Conservation (phyloP, 2,113 vertebrate genomes). For the Erythrocercus mccallii region DNA sequence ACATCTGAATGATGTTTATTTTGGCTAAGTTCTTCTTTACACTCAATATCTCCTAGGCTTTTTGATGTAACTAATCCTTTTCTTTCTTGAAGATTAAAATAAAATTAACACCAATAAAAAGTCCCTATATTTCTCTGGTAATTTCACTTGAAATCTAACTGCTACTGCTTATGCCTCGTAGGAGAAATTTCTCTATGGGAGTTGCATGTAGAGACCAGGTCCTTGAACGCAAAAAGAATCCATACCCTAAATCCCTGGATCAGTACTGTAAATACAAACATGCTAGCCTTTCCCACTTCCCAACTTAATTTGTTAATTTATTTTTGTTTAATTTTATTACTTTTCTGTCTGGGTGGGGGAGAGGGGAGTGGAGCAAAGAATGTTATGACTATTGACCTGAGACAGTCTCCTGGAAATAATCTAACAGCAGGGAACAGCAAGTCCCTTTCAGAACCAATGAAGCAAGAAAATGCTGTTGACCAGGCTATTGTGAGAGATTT, state of each 20-base stretch:
- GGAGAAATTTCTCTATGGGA: neutral
- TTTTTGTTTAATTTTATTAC: neutral
- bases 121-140: neutral
- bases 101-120: neutral
- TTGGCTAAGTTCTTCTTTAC: neutral
- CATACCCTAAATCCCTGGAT: neutral
- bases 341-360: neutral
- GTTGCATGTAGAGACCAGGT: neutral
- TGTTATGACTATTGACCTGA: constrained; percentile 54
- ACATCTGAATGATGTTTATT: neutral
- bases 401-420: constrained; percentile 69
- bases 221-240: neutral
- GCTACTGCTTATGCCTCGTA: neutral
- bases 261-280: neutral
- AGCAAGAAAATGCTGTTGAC: constrained; percentile 70
- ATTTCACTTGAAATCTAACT: neutral
- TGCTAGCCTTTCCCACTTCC: neutral
- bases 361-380: neutral
- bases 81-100: neutral
- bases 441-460: constrained; percentile 66
- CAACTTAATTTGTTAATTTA: neutral
- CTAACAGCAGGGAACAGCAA: constrained; percentile 56
- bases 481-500: constrained; percentile 46
- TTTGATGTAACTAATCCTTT: neutral
- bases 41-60: neutral